phyloP scores from a whole-genome alignment of 2,888 invertebrate species.

The Pecten maximus region DNA sequence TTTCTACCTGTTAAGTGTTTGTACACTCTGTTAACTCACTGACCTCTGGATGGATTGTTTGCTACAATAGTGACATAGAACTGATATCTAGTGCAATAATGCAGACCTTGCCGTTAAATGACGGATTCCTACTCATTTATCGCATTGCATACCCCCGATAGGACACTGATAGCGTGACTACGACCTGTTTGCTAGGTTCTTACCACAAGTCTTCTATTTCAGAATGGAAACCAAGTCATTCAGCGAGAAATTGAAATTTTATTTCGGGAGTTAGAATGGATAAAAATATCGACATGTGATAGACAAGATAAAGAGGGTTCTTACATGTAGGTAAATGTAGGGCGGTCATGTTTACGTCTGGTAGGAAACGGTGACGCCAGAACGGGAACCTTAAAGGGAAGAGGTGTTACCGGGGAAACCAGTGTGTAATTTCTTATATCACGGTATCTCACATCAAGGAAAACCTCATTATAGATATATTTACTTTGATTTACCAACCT shows the following conservation, averaged over 20 bases:
- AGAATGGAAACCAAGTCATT: constrained; percentile 18
- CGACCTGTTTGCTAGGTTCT: background rate
- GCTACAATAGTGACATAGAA: no score
- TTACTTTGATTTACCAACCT: background rate
- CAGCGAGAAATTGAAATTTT: constrained; percentile 9
- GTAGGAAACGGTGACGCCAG: background rate
- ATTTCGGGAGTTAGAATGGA: constrained; percentile 6
- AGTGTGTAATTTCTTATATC: background rate
- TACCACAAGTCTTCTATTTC: background rate
- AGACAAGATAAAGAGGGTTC: background rate
- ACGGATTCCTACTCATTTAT: background rate
- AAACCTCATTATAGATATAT: background rate
- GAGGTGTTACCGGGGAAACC: background rate
- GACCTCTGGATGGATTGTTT: no score
- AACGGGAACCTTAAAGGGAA: background rate
- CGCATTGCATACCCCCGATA: background rate
- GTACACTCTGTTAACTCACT: no score
- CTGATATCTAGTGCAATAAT: no score
- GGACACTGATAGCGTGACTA: background rate
- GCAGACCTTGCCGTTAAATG: no score
- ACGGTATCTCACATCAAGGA: background rate
- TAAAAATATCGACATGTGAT: background rate
- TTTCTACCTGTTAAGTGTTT: no score
- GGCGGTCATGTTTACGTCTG: background rate
- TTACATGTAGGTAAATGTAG: background rate